These are phyloP conservation scores for Melitaea athalia DNA, from an alignment of 2,888 invertebrate species.

Conservation along the genomic window DNA sequence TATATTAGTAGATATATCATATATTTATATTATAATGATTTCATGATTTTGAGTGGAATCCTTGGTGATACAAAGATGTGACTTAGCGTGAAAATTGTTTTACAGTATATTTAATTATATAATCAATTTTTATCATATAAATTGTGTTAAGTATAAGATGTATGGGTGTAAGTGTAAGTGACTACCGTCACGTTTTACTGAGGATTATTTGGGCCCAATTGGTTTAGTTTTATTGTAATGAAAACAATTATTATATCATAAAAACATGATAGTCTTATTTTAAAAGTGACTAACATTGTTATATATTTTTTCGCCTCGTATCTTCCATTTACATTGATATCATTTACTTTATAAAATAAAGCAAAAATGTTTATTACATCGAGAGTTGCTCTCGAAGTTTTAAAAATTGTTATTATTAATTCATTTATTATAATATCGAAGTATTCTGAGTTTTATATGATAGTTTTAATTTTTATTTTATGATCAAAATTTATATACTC, in stretches of 20 bases:
- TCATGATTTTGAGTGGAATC: conserved; percentile 50
- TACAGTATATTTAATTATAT: conserved; percentile 35
- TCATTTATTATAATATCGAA: neutral
- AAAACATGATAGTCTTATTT: neutral
- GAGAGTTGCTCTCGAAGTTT: neutral
- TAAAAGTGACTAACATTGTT: neutral
- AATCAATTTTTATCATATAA: conserved; percentile 36
- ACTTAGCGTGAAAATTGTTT: conserved; percentile 47
- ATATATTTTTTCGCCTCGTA: conserved; percentile 6
- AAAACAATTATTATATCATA: conserved; percentile 15
- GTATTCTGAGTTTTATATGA: conserved; percentile 1
- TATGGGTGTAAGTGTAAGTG: conserved; percentile 39
- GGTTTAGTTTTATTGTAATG: conserved; percentile 20
- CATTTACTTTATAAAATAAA: conserved; percentile 18
- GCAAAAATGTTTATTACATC: neutral
- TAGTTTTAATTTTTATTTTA: conserved; percentile 49
- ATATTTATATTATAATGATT: conserved; percentile 29
- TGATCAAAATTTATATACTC: conserved; percentile 77
- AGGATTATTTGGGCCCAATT: conserved; percentile 15
- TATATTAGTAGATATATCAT: conserved; percentile 23
- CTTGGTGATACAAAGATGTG: conserved; percentile 57
- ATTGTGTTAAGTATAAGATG: conserved; percentile 21
- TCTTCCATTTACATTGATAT: conserved; percentile 24
- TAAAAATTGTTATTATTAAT: conserved; percentile 4
- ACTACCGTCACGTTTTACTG: conserved; percentile 16